Evolutionary conservation across 2,888 invertebrate genomes (phyloP).

Genomic region (Cloeon dipterum): DNA sequence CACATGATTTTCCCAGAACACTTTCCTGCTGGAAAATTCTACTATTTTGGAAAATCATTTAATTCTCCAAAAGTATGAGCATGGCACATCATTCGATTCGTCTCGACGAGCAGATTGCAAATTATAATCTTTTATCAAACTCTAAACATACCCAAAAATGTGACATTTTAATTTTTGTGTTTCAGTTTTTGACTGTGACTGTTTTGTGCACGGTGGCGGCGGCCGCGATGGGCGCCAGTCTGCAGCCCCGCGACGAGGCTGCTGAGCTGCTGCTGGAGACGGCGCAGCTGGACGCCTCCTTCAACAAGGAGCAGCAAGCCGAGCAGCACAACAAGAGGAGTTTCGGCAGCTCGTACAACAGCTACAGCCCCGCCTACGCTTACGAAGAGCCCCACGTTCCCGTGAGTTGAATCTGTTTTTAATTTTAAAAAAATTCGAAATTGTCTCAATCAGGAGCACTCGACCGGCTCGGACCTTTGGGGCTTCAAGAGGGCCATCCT

Average conservation of each 20-base stretch:
- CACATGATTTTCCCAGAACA: no score
- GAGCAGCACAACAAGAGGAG: neutral
- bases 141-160: no score
- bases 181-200: neutral
- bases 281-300: neutral
- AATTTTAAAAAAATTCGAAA: neutral
- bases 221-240: neutral
- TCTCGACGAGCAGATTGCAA: no score
- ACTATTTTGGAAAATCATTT: no score
- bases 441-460: neutral
- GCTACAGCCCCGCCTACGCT: neutral
- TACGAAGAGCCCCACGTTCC: neutral
- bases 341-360: neutral
- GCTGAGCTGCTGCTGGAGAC: neutral
- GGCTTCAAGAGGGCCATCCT: slow-evolving; percentile 60
- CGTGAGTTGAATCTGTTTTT: neutral
- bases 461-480: slow-evolving; percentile 34
- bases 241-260: neutral
- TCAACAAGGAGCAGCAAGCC: neutral
- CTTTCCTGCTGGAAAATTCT: no score
- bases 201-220: neutral
- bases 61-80: no score
- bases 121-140: no score
- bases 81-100: no score
- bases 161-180: neutral